Conservation (phyloP, 2,888 invertebrate genomes). For the Bibio marci region DNA sequence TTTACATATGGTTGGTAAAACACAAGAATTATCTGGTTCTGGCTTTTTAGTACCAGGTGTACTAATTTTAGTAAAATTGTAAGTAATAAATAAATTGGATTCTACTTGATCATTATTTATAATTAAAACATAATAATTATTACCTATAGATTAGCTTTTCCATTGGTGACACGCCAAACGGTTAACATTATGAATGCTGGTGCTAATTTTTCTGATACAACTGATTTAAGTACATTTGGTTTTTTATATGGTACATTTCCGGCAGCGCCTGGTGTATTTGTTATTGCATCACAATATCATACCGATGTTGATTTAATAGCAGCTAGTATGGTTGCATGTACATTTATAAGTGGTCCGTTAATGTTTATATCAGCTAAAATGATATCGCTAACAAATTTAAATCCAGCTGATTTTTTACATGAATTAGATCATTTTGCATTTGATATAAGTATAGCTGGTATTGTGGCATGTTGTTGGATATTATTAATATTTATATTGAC, state of each 20-base stretch:
- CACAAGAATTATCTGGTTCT: constrained; percentile 57
- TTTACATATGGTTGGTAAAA: constrained; percentile 81
- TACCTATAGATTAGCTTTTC: constrained; percentile 48
- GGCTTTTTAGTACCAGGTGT: constrained; percentile 70
- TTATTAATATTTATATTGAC: constrained; percentile 53
- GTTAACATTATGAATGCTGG: constrained; percentile 60
- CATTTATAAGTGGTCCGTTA: constrained; percentile 83
- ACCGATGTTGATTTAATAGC: constrained; percentile 71
- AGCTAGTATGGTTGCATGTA: constrained; percentile 86
- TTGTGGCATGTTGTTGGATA: constrained; percentile 64
- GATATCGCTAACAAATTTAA: constrained; percentile 57
- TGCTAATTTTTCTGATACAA: constrained; percentile 50
- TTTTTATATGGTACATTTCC: constrained; percentile 94
- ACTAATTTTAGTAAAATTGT: constrained; percentile 79
- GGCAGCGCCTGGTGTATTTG: constrained; percentile 89
- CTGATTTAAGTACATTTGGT: constrained; percentile 76
- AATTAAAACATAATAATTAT: background rate
- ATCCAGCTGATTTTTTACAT: constrained; percentile 53
- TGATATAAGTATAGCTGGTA: constrained; percentile 65
- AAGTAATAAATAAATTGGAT: constrained; percentile 24
- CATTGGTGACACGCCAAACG: constrained; percentile 72
- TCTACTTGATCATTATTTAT: background rate
- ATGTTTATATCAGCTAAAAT: constrained; percentile 93
- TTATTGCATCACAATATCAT: constrained; percentile 77
- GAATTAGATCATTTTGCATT: constrained; percentile 65